Base-by-base conservation (phyloP, 2,797 vertebrate genomes). In the Hippoglossus hippoglossus region DNA sequence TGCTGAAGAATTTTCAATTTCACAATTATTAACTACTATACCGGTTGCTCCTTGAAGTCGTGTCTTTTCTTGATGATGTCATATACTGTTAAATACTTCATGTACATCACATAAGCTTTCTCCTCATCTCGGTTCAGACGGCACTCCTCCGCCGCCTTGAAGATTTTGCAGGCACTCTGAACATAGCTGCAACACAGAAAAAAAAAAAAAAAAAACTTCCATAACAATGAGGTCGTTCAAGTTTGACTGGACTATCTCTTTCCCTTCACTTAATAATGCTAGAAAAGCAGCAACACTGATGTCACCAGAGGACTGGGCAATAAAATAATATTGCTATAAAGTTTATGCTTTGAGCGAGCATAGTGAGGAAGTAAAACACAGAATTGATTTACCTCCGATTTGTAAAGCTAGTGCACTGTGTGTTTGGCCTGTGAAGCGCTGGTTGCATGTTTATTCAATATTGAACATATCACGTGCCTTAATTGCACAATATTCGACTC, bases 41-140 rank as follows among this genome's bases (percentile, higher is more conserved):
- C 98, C 96, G 95, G 94, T 59, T 99, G 97, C 63, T 96, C 95
- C 86, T 95, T 98, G 94, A 98, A 99, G 84, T 99, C 98, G 3
- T 95, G 91, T 83, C 96, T 96, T 86, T 97, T 98, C 92, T 97
- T 97, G 89, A 99, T 95, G 60, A 98, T 94, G 77, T 98, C 95
- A 93, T 98, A 97, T 21, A 99, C 96, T 53, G 96, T 91, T 83
- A 98, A 93, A 63, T 96, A 99, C 91, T 99, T 99, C 98, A 99
- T 99, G 71, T 99, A 99, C 0, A 99, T 84, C 26, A 99, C 97
- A 59, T 99, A 99, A 28, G 98, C 96, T 76, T 92, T 98, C 92
- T 99, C 98, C 92, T 99, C 98, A 87, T 99, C 98, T 87, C 96
- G 89, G 60, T 99, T 97, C 86, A 99, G 88, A 24, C 97, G 96